Conservation (phyloP, 2,888 invertebrate species). For the Gymnocheta viridis region DNA sequence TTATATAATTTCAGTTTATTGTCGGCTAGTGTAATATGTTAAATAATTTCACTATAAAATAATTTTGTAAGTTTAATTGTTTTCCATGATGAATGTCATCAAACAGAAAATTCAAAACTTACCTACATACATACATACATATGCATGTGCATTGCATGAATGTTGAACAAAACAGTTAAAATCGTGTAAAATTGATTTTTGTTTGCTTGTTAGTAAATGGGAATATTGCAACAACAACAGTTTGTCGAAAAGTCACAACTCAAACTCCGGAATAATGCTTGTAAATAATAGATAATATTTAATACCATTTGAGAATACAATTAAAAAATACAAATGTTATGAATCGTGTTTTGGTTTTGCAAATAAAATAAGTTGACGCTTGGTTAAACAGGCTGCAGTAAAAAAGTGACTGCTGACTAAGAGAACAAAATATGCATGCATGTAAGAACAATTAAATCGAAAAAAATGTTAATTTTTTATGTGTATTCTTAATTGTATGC, state of each 20-base stretch:
- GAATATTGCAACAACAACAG: conserved; percentile 1
- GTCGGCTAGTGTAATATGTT: no score
- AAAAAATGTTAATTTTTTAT: neutral
- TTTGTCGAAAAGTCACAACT: conserved; percentile 7
- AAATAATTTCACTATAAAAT: no score
- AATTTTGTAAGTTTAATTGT: no score
- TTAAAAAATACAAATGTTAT: conserved; percentile 51
- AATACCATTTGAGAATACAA: conserved; percentile 26
- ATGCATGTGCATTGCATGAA: neutral
- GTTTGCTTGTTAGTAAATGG: conserved; percentile 14
- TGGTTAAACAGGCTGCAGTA: conserved; percentile 4
- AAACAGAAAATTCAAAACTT: no score
- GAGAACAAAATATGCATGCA: neutral
- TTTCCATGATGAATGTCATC: no score
- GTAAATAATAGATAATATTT: conserved; percentile 8
- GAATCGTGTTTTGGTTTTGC: conserved; percentile 32
- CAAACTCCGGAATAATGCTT: conserved; percentile 20
- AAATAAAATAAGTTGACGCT: conserved; percentile 36
- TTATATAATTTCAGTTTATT: no score
- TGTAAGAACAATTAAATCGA: neutral
- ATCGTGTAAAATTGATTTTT: neutral
- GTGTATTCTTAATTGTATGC: neutral
- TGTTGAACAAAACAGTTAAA: conserved; percentile 1
- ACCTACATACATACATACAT: neutral
- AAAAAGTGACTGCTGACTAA: neutral